A percentile compares a stretch with the other conserved stretches of the same genome.
phyloP scores from a whole-genome alignment of 2,797 vertebrate species.

The Buceros bicornis region DNA sequence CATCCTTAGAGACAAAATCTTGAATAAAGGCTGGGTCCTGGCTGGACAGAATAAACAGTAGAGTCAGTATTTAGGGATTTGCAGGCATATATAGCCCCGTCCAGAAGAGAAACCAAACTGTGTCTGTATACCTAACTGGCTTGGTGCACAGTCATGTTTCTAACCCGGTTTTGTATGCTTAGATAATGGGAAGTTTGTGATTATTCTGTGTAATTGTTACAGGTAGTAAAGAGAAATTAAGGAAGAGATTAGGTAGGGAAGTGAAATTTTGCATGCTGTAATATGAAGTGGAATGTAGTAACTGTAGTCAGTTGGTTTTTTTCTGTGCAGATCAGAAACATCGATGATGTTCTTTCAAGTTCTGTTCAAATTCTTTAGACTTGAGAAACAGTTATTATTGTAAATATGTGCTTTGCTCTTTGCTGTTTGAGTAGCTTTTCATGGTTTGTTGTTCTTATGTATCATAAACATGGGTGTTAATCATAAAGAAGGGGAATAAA shows the following conservation, averaged over 20 bases:
- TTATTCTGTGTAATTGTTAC: background rate
- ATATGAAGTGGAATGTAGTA: background rate
- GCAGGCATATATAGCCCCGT: background rate
- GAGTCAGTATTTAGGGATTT: background rate
- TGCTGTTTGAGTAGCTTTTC: background rate
- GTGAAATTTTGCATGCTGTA: background rate
- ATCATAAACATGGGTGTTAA: background rate
- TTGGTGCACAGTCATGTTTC: background rate
- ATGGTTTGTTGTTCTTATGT: background rate
- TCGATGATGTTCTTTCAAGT: background rate
- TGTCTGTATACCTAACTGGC: background rate
- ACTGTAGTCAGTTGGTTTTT: background rate
- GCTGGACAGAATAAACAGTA: background rate
- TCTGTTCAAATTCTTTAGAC: background rate
- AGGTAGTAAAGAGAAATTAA: background rate
- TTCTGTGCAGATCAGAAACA: background rate
- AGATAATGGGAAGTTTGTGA: background rate
- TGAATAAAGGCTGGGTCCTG: background rate
- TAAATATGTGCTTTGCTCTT: background rate
- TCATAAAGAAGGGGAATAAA: background rate
- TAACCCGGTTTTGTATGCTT: background rate
- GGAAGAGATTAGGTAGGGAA: background rate
- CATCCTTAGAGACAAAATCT: background rate
- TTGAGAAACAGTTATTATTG: background rate
- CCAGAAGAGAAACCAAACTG: background rate